Evolutionary conservation across 2,888 invertebrate species (phyloP), one percentile per base, ranked within the genome.

Genomic region (Melinaea menophilus): DNA sequence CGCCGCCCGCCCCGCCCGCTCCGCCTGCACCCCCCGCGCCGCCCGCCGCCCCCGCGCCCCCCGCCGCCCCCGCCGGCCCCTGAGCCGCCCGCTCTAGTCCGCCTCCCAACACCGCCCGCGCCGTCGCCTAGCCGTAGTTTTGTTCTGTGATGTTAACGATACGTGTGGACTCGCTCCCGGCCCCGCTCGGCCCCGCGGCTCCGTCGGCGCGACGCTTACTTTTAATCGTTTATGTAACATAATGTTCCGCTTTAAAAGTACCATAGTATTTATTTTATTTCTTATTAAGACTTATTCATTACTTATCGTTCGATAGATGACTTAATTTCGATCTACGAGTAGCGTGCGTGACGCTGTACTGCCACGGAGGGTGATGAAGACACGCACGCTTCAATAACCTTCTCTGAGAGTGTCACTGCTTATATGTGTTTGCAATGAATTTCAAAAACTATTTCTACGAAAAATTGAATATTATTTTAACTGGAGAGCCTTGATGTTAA

Each of bases 61-160:
- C 71, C 60, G 67, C 70, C 57, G 58, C 74, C 12, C 72, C 68
- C 67, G 72, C 77, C 68, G 73, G 73, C 61, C 72, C 73, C 68
- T 75, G 77, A 78, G 71, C 68, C 69, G 68, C 67, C 58, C 63
- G 70, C 61, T 58, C 69, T 68, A 69, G 68, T 68, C 69, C 65
- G 55, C 66, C 57, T 48, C 62, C 61, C 64, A 61, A 46, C 63
- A 45, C 54, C 56, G 62, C 62, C 62, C 64, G 63, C 63, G 73
- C 71, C 72, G 71, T 71, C 73, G 82, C 81, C 80, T 80, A 81
- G 82, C 78, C 79, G 79, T 82, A 81, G 82, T 83, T 84, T 82
- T 82, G 80, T 86, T 86, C 85, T 86, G 85, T 86, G 86, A 86
- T 86, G 82, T 82, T 85, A 84, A 81, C 79, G 79, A 80, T 82